phyloP scores from a whole-genome alignment of 2,797 vertebrate genomes.

The Neosalanx taihuensis region DNA sequence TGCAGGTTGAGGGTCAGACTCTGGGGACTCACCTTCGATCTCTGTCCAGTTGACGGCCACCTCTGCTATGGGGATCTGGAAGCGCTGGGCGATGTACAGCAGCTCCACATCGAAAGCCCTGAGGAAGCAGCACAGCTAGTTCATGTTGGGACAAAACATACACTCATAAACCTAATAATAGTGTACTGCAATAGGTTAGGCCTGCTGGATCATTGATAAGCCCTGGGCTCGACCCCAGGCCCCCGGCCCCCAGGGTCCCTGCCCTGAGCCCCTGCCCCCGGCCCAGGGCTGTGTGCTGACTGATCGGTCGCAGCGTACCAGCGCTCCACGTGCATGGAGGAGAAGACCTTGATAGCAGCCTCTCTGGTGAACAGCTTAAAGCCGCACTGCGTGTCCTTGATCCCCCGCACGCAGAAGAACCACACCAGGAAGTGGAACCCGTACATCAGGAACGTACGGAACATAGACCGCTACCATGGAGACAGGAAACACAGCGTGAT shows the following conservation, averaged over 20 bases:
- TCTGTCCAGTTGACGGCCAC: constrained; percentile 98
- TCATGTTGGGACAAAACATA: neutral
- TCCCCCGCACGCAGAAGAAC: constrained; percentile 93
- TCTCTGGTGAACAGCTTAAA: constrained; percentile 95
- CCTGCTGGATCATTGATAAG: too few species aligned
- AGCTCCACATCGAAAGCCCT: constrained; percentile 99
- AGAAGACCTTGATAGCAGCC: constrained; percentile 87
- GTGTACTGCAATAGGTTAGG: too few species aligned
- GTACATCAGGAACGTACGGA: constrained; percentile 93
- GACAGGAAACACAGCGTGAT: constrained; percentile 4
- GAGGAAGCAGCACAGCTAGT: constrained; percentile 4
- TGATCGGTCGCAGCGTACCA: constrained; percentile 73
- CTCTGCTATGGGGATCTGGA: constrained; percentile 91
- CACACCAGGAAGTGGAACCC: constrained; percentile 98
- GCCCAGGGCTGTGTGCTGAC: neutral
- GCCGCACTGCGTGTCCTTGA: constrained; percentile 93
- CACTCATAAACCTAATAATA: neutral
- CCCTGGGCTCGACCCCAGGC: too few species aligned
- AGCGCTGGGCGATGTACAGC: constrained; percentile 90
- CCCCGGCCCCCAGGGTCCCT: too few species aligned
- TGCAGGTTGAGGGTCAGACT: neutral
- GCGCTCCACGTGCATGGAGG: constrained; percentile 87
- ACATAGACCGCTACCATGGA: constrained; percentile 82
- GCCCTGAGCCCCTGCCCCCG: too few species aligned
- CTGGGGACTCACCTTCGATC: constrained; percentile 85